Base-by-base conservation (phyloP, 2,113 vertebrate species). In the Cyanoramphus novaezelandiae region DNA sequence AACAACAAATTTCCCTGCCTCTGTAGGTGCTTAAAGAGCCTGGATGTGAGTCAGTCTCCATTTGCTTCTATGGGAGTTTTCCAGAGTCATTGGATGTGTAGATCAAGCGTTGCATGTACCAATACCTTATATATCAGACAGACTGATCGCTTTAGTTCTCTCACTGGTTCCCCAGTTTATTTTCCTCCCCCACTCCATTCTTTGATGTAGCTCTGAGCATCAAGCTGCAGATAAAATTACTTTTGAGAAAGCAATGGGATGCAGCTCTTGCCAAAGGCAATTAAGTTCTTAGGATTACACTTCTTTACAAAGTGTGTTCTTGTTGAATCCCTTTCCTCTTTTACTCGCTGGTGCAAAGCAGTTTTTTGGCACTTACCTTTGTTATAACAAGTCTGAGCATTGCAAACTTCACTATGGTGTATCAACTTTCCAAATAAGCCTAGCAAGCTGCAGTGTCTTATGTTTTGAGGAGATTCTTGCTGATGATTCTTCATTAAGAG, bases 241-340 rank as follows among this genome's bases (percentile, higher is more conserved):
- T 95, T 96, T 79, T 93, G 88, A 87, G 89, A 91, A 74, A 94
- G 91, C 71, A 95, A 79, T 3, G 76, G 90, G 96, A 95, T 95
- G 93, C 76, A 53, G 74, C 53, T 92, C 80, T 75, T 95, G 94
- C 93, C 94, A 95, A 95, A 95, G 88, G 91, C 94, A 97, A 95
- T 96, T 97, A 96, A 96, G 92, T 79, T 21, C 76, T 96, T 96
- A 96, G 94, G 92, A 94, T 97, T 96, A 95, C 85, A 91, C 79
- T 15, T 65, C 92, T 94, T 93, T 95, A 92, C 95, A 87, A 92
- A 94, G 92, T 84, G 91, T 68, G 69, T 53, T 91, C 86, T 92
- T 90, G 72, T 68, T 72, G 94, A 95, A 95, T 94, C 92, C 79
- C 35, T 95, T 95, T 91, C 74, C 90, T 88, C 82, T 86, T 82